phyloP scores from a whole-genome alignment of 2,113 vertebrate genomes.

The Nyctereutes procyonoides region DNA sequence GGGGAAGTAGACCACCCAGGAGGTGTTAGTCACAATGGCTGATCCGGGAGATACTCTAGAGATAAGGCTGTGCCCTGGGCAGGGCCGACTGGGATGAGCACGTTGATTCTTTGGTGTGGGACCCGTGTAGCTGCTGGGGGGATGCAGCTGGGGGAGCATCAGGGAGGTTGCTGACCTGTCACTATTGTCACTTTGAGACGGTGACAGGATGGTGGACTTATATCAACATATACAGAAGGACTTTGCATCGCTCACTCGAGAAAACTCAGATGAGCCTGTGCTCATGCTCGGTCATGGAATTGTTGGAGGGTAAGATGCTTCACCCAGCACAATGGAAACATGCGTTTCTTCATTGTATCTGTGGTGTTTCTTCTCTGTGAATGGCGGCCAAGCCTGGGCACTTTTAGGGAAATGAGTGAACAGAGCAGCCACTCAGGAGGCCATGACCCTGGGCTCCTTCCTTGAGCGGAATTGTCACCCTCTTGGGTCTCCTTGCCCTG shows the following conservation, averaged over 20 bases:
- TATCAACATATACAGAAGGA: not conserved
- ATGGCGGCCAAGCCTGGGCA: not conserved
- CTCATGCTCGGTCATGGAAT: not conserved
- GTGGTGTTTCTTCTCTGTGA: not conserved
- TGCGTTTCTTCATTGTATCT: not conserved
- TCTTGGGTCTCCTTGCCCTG: not conserved
- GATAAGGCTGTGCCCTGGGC: not conserved
- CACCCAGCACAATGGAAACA: not conserved
- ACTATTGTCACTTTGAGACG: not conserved
- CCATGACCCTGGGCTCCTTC: not conserved
- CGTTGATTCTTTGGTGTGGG: not conserved
- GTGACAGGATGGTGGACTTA: not conserved
- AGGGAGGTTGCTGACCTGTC: not conserved
- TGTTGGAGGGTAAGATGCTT: not conserved
- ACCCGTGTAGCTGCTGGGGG: no score
- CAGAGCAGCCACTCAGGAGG: not conserved
- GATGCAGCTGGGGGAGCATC: no score
- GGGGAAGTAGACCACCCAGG: not conserved
- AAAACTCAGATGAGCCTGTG: not conserved
- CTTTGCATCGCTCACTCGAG: not conserved
- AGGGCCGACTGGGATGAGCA: not conserved
- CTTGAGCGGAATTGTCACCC: not conserved
- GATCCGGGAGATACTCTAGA: not conserved
- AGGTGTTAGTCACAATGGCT: not conserved
- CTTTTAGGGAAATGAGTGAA: not conserved